Evolutionary conservation across 2,888 invertebrate species (phyloP).

Genomic region (Epinotia bilunana): DNA sequence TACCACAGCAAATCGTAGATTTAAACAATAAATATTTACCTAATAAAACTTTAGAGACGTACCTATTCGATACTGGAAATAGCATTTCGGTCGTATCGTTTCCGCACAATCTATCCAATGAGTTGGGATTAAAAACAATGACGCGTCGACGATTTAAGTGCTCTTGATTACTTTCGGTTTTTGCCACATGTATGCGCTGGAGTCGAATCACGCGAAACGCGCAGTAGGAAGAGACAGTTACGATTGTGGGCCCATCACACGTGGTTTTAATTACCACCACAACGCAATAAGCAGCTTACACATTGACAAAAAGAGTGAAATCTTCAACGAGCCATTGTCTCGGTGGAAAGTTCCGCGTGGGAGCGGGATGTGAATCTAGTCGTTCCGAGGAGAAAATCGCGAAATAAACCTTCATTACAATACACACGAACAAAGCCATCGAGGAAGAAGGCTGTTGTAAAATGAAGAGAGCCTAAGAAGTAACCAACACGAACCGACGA

Average conservation of each 20-base stretch:
- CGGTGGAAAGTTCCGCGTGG: slow-evolving; percentile 76
- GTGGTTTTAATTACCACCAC: slow-evolving; percentile 69
- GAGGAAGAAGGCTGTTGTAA: slow-evolving; percentile 35
- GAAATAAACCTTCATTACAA: slow-evolving; percentile 63
- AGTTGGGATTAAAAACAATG: slow-evolving; percentile 14
- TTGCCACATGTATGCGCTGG: slow-evolving; percentile 31
- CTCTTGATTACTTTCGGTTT: slow-evolving; percentile 34
- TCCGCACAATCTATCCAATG: slow-evolving; percentile 16
- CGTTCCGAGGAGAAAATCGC: slow-evolving; percentile 66
- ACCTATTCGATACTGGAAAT: neutral
- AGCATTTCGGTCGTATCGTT: neutral
- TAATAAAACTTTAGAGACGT: neutral
- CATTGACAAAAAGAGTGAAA: slow-evolving; percentile 82
- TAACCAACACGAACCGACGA: slow-evolving; percentile 7
- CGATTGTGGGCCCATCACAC: slow-evolving; percentile 51
- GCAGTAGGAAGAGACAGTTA: slow-evolving; percentile 70
- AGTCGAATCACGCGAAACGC: slow-evolving; percentile 53
- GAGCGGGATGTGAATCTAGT: slow-evolving; percentile 64
- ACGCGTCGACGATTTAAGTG: slow-evolving; percentile 16
- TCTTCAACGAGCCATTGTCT: slow-evolving; percentile 77
- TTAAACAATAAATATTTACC: slow-evolving; percentile 53
- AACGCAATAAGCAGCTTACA: slow-evolving; percentile 57
- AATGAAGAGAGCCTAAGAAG: slow-evolving; percentile 21
- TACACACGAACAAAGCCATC: slow-evolving; percentile 39
- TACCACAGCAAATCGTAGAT: slow-evolving; percentile 56